Evolutionary conservation across 2,797 vertebrate genomes (phyloP).

Genomic region (Euthynnus affinis): DNA sequence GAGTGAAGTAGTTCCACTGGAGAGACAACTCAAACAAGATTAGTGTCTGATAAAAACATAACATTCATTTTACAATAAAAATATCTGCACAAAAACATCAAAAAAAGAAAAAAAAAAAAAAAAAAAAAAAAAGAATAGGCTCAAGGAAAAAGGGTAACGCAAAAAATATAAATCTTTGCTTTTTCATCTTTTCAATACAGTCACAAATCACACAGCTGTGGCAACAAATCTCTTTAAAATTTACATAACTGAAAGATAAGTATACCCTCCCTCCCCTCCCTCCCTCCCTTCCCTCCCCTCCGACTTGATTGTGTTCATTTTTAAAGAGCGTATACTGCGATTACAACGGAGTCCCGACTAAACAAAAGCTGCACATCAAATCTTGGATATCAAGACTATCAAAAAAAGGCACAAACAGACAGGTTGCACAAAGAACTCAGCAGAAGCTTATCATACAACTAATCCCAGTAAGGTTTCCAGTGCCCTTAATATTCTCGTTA

Average conservation of each 20-base stretch:
- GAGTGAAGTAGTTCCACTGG: constrained; percentile 84
- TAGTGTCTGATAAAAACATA: constrained; percentile 88
- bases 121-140: constrained; percentile 11
- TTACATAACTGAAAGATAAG: constrained; percentile 79
- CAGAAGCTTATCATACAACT: constrained; percentile 87
- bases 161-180: constrained; percentile 76
- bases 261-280: constrained; percentile 25
- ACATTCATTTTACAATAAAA: constrained; percentile 88
- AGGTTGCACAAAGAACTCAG: constrained; percentile 84
- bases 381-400: constrained; percentile 85
- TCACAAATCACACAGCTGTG: constrained; percentile 85
- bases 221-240: constrained; percentile 82
- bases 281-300: constrained; percentile 16
- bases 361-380: constrained; percentile 87
- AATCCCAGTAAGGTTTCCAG: constrained; percentile 75
- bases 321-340: constrained; percentile 81
- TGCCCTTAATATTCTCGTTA: constrained; percentile 63
- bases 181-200: constrained; percentile 82
- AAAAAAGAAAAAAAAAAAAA: constrained; percentile 49
- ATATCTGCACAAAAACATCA: constrained; percentile 81
- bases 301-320: constrained; percentile 76
- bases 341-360: constrained; percentile 82
- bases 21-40: constrained; percentile 85
- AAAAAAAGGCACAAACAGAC: constrained; percentile 89
- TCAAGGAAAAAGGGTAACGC: constrained; percentile 61